Percentiles rank a stretch among this genome's conserved stretches.
Conservation (phyloP, 2,888 invertebrate species). For the Eupithecia centaureata region DNA sequence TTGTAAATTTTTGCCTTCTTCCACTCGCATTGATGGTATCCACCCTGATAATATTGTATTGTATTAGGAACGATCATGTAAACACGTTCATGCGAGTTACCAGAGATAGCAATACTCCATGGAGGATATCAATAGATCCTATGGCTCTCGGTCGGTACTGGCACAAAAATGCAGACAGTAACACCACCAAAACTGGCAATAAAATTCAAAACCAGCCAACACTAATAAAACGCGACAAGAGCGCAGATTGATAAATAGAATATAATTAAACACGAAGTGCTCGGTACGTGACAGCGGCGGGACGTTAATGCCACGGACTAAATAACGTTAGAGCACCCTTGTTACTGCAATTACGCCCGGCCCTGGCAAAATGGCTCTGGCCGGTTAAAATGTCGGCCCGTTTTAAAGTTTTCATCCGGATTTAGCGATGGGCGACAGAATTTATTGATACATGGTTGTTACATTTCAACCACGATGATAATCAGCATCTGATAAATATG, state of each 20-base stretch:
- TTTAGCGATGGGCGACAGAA: constrained; percentile 61
- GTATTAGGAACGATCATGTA: too few species aligned
- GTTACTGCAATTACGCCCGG: constrained; percentile 75
- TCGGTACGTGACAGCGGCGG: constrained; percentile 67
- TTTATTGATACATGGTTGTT: constrained; percentile 37
- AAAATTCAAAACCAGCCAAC: constrained; percentile 24
- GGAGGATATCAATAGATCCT: not conserved
- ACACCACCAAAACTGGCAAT: constrained; percentile 11
- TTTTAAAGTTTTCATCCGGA: constrained; percentile 71
- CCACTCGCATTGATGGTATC: too few species aligned
- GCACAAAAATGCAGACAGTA: not conserved
- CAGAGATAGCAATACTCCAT: too few species aligned
- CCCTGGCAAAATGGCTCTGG: constrained; percentile 57
- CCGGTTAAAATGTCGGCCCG: constrained; percentile 65
- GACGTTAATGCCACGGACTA: constrained; percentile 75
- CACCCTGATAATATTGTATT: too few species aligned
- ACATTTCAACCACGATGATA: not conserved
- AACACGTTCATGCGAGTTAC: too few species aligned
- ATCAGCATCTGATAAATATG: not conserved
- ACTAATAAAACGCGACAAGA: constrained; percentile 52
- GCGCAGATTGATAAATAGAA: constrained; percentile 67
- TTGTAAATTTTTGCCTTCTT: not conserved
- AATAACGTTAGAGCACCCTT: constrained; percentile 81
- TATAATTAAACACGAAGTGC: constrained; percentile 72
- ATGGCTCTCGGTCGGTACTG: not conserved